Percentiles rank a stretch among this genome's conserved stretches.
phyloP scores from a whole-genome alignment of 2,888 invertebrate species.

The Drosophila ustulata region DNA sequence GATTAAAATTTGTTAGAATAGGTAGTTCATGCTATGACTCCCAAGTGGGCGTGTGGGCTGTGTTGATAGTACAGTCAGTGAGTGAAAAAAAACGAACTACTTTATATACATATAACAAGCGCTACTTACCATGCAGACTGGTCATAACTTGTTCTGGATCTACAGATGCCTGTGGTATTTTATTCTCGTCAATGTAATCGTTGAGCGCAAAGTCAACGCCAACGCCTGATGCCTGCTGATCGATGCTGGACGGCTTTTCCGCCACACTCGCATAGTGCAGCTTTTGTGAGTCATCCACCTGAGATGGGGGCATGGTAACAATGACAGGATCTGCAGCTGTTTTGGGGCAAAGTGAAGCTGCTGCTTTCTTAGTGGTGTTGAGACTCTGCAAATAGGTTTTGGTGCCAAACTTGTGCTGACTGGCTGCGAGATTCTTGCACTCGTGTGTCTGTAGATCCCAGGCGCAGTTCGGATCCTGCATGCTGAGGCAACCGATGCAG shows the following conservation, averaged over 20 bases:
- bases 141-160: slow-evolving; percentile 81
- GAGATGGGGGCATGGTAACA: slow-evolving; percentile 73
- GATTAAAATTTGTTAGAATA: too few relatives aligned
- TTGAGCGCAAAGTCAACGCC: slow-evolving; percentile 76
- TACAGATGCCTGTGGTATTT: slow-evolving; percentile 82
- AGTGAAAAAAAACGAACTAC: too few relatives aligned
- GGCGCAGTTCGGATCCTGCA: slow-evolving; percentile 99
- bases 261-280: slow-evolving; percentile 72
- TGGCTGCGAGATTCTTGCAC: slow-evolving; percentile 84
- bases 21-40: too few relatives aligned
- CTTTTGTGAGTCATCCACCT: slow-evolving; percentile 65
- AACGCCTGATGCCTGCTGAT: slow-evolving; percentile 61
- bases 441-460: slow-evolving; percentile 92
- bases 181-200: slow-evolving; percentile 78
- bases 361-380: slow-evolving; percentile 82
- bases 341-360: slow-evolving; percentile 81
- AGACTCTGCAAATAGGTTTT: slow-evolving; percentile 81
- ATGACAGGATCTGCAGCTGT: slow-evolving; percentile 67
- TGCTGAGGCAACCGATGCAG: slow-evolving; percentile 93
- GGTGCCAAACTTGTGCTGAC: slow-evolving; percentile 80
- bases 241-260: slow-evolving; percentile 37
- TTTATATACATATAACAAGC: too few relatives aligned
- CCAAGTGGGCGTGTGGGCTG: too few relatives aligned
- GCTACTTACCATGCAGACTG: slow-evolving; percentile 74
- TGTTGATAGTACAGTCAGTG: too few relatives aligned